Conservation (phyloP, 1,140 invertebrate genomes). For the Drosophila ambigua region DNA sequence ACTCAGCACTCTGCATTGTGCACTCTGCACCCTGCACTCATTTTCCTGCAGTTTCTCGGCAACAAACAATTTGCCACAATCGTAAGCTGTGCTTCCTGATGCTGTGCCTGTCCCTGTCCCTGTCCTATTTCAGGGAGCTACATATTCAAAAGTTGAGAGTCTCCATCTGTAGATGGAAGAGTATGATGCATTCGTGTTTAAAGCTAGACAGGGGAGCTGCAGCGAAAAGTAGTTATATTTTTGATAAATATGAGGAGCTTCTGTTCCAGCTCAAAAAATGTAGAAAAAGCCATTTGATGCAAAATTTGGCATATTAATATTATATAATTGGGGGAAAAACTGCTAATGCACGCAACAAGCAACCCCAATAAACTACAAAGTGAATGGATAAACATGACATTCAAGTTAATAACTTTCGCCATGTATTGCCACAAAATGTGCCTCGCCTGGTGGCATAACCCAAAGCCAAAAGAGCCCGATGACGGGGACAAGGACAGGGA, state of each 20-base stretch:
- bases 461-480: too few relatives aligned
- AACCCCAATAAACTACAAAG: neutral
- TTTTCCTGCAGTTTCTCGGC: neutral
- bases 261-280: too few relatives aligned
- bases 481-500: neutral
- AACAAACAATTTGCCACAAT: conserved; percentile 56
- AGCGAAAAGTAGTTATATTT: too few relatives aligned
- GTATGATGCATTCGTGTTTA: too few relatives aligned
- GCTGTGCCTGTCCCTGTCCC: conserved; percentile 4
- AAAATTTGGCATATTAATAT: too few relatives aligned
- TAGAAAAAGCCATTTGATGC: too few relatives aligned
- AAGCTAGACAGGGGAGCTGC: too few relatives aligned
- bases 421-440: conserved; percentile 60
- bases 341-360: too few relatives aligned
- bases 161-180: conserved; percentile 7
- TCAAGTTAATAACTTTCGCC: conserved; percentile 69
- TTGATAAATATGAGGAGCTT: too few relatives aligned
- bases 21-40: too few relatives aligned
- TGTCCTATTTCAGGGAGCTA: conserved; percentile 33
- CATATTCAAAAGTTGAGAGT: conserved; percentile 66
- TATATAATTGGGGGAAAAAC: too few relatives aligned
- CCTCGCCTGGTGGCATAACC: neutral
- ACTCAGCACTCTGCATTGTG: neutral
- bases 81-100: conserved; percentile 19
- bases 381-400: conserved; percentile 15